Evolutionary conservation across 1,140 invertebrate species (phyloP), one percentile per base, ranked within the genome.

Genomic region (Bombus picipes): DNA sequence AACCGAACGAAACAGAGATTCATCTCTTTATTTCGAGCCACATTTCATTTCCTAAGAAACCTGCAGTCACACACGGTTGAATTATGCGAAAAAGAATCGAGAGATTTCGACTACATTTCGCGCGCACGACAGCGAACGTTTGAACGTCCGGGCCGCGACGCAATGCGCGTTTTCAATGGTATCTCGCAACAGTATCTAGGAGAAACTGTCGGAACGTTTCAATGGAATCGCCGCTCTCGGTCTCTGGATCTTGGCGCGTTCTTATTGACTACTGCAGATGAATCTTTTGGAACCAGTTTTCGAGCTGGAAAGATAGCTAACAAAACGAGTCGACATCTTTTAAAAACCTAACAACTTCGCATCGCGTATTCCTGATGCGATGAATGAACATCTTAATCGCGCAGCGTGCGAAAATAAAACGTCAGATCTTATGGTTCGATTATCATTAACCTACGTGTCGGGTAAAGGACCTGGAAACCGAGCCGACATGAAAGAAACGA

Each of bases 171-270:
- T 74, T 74, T 47, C 53, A 75, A 66, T 62, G 59, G 3, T 74
- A 75, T 83, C 71, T 82, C 25, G 72, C 41, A 28, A 39, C 81
- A 59, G 41, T 65, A 57, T 70, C 34, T 83, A 83, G 65, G 43
- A 77, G 74, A 83, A 77, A 66, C 28, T 39, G 57, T 75, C 22
- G 74, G 34, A 57, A 77, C 28, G 62, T 74, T 76, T 66, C 57
- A 65, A 65, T 75, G 71, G 41, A 74, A 25, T 13, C n/a, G 53
- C 34, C 18, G 74, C 34, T 57, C n/a, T 15, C 22, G 22, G n/a
- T 66, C 28, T 32, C 59, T n/a, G 72, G 76, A 75, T 75, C 41
- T 53, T 39, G 41, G 34, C 32, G 22, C 4, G 37, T 15, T 62
- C 39, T 43, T 43, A 62, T 65, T 43, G 47, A 74, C 37, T 73